Conservation (phyloP, 2,888 invertebrate genomes). For the Blastobasis lacticolella region DNA sequence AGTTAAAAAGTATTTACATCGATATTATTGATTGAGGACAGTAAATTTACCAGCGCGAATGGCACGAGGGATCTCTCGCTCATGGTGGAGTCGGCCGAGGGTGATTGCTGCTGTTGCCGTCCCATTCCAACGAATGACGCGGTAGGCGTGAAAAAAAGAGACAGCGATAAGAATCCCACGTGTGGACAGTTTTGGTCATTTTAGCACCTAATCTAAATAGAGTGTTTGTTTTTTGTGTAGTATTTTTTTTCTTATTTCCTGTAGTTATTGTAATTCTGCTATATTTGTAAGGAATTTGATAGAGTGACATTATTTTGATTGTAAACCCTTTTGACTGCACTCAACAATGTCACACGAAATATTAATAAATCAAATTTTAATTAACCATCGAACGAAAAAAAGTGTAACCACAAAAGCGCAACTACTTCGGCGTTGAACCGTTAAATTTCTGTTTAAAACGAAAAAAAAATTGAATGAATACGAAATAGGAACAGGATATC, state of each 20-base stretch:
- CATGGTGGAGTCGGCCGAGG: conserved; percentile 70
- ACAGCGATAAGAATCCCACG: conserved; percentile 18
- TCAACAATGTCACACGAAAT: conserved; percentile 19
- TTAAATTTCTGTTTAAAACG: conserved; percentile 56
- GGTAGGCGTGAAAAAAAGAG: conserved; percentile 49
- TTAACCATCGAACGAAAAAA: conserved; percentile 54
- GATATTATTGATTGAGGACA: conserved; percentile 58
- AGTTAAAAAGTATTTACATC: conserved; percentile 52
- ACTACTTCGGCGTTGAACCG: conserved; percentile 57
- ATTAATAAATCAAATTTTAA: conserved; percentile 70
- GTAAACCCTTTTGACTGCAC: conserved; percentile 28
- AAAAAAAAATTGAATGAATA: conserved; percentile 56
- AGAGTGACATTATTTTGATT: conserved; percentile 31
- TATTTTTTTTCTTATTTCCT: background rate
- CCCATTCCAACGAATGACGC: conserved; percentile 29
- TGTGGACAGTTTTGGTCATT: conserved; percentile 5
- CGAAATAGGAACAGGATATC: conserved; percentile 50
- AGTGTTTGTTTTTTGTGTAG: background rate
- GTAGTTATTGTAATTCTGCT: no score
- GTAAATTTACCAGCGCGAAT: conserved; percentile 71
- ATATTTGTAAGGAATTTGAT: no score
- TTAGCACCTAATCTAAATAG: background rate
- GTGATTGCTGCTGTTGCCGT: conserved; percentile 68
- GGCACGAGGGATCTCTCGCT: conserved; percentile 69
- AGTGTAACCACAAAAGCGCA: conserved; percentile 61